Evolutionary conservation across 2,113 vertebrate genomes (phyloP), one percentile per base, ranked within the genome.

Genomic region (Dolichallabes microphthalmus): DNA sequence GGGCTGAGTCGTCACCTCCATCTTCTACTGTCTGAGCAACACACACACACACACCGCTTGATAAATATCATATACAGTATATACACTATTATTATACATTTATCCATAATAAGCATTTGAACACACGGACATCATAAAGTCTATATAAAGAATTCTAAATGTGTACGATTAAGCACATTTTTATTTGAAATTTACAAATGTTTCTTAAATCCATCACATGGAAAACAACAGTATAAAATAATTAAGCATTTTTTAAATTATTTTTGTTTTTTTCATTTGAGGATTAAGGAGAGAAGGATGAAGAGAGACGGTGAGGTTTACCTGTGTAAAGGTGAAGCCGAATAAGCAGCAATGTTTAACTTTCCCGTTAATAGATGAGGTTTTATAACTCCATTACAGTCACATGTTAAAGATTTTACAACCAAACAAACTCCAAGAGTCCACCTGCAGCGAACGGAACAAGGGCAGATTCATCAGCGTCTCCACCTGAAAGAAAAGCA

Each of bases 1-100:
- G 0, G 87, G 92, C 86, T 3, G 87, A 13, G 27, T 82, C 32
- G 87, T 89, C 88, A 94, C 88, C 57, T 89, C 91, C 92, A 94
- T 93, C 79, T 77, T 86, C 27, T 68, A 73, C 5, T 45, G 79
- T 17, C 27, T 4, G 52, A 32, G 4, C 20, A 5, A 45, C 45
- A 45, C 45, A 45, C 32, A 35, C 32, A 35, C 32, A 39, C 39
- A 39, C 39, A 77, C 75, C 32, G 32, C 32, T 35, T 35, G 32
- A 35, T 35, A 35, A 58, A 19, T 1, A 58, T 58, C 19, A 58
- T 5, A 19, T 20, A 19, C n/a, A n/a, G n/a, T 20, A 17, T 58
- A 20, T 4, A 58, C 57, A 19, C 57, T 7, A 6, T 20, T 58
- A 19, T 58, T 45, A 19, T 58, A 20, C 0, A 20, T 58, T 58